A percentile compares a stretch with the other conserved stretches of the same genome.
phyloP scores from a whole-genome alignment of 2,113 vertebrate species.

The Halcyon senegalensis region DNA sequence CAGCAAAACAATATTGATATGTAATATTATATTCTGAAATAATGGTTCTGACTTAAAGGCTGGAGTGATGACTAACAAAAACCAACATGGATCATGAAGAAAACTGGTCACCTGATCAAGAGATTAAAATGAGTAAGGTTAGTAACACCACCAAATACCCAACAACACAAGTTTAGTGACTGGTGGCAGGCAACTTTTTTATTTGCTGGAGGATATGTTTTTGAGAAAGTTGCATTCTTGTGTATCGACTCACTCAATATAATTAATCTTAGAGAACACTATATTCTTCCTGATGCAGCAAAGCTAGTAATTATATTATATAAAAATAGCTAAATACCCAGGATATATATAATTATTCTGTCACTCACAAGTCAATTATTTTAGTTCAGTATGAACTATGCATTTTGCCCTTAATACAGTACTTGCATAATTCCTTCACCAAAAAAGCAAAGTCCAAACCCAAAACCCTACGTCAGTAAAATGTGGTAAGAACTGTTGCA shows the following conservation, averaged over 20 bases:
- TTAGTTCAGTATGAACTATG: conserved; percentile 25
- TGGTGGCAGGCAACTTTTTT: conserved; percentile 19
- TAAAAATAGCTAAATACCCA: conserved; percentile 71
- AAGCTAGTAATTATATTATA: conserved; percentile 66
- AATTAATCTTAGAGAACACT: conserved; percentile 69
- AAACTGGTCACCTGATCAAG: neutral
- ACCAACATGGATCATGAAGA: neutral
- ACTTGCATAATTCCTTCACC: neutral
- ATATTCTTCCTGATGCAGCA: conserved; percentile 60
- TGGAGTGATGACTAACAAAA: neutral
- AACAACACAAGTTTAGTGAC: neutral
- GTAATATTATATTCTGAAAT: neutral
- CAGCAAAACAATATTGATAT: neutral
- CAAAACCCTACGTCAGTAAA: neutral
- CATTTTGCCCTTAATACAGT: neutral
- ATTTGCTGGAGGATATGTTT: neutral
- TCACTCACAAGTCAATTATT: conserved; percentile 73
- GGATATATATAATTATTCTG: conserved; percentile 66
- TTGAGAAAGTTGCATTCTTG: conserved; percentile 58
- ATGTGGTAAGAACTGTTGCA: neutral
- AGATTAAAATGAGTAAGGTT: neutral
- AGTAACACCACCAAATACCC: neutral
- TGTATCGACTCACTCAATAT: conserved; percentile 26
- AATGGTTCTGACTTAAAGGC: neutral
- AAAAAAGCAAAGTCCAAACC: neutral